These are phyloP conservation scores for Nomada fucata DNA, from an alignment of 2,888 invertebrate genomes.

Conservation along the genomic window DNA sequence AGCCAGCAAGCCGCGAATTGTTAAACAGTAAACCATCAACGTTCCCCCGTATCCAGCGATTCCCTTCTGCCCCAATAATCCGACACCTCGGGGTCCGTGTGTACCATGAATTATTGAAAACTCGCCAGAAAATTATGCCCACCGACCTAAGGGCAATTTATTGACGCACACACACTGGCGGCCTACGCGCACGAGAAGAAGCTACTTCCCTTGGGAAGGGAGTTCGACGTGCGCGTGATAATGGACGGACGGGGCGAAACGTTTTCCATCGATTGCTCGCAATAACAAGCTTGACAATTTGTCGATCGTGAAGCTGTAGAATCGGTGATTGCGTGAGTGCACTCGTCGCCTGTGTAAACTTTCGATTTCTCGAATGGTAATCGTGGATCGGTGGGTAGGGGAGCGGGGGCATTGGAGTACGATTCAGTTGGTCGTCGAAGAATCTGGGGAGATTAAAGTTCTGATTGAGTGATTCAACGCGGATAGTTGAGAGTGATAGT, in stretches of 20 bases:
- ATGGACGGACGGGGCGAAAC: slow-evolving; percentile 55
- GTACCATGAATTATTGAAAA: slow-evolving; percentile 70
- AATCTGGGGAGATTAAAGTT: background rate
- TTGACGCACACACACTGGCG: background rate
- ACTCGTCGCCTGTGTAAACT: slow-evolving; percentile 35
- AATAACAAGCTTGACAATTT: slow-evolving; percentile 72
- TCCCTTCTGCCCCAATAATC: slow-evolving; percentile 48
- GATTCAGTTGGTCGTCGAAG: background rate
- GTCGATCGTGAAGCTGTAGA: slow-evolving; percentile 41
- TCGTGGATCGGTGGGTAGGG: background rate
- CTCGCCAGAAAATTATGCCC: slow-evolving; percentile 64
- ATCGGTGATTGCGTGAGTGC: slow-evolving; percentile 34
- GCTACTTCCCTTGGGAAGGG: slow-evolving; percentile 36
- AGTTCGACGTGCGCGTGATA: slow-evolving; percentile 55
- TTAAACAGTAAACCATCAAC: slow-evolving; percentile 35
- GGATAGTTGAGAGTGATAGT: background rate
- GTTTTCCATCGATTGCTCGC: slow-evolving; percentile 65
- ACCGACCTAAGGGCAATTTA: slow-evolving; percentile 27
- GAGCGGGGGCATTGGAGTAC: background rate
- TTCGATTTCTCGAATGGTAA: slow-evolving; percentile 27
- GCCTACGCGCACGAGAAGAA: background rate
- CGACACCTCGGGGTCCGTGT: slow-evolving; percentile 39
- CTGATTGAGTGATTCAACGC: background rate
- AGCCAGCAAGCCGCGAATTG: slow-evolving; percentile 21
- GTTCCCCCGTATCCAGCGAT: slow-evolving; percentile 21